A percentile compares a stretch with the other conserved stretches of the same genome.
Evolutionary conservation across 1,140 invertebrate genomes (phyloP).

Genomic region (Oppia nitens): DNA sequence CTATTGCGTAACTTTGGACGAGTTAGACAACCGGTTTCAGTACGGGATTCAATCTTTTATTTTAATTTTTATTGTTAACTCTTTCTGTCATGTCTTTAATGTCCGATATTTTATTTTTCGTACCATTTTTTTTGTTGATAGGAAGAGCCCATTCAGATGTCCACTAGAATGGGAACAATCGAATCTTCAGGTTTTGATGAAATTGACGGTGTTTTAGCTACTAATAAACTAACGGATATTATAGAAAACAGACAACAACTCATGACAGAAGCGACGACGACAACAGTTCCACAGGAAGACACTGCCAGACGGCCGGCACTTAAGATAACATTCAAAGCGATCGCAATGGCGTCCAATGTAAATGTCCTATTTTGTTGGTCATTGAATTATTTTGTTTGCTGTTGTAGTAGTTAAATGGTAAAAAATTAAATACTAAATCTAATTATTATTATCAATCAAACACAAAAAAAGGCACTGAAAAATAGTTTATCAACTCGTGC

Average conservation of each 20-base stretch:
- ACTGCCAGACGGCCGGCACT: not conserved
- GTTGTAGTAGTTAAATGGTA: no score
- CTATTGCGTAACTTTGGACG: not conserved
- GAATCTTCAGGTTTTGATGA: not conserved
- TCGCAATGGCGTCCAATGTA: not conserved
- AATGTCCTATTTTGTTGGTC: not conserved
- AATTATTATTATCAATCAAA: not conserved
- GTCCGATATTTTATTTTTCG: no score
- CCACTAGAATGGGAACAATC: not conserved
- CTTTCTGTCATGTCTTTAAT: no score
- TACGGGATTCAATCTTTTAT: no score
- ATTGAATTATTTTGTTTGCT: no score
- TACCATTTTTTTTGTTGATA: no score
- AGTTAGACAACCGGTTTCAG: no score
- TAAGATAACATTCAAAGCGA: not conserved
- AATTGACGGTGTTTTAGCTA: not conserved
- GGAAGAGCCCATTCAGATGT: not conserved
- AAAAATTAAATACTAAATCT: not conserved
- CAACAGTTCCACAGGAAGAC: not conserved
- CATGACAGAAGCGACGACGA: not conserved
- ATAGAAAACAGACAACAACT: not conserved
- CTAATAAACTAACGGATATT: not conserved
- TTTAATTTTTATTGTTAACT: no score
- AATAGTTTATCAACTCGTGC: not conserved
- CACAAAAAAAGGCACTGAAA: not conserved